Conservation (phyloP, 2,888 invertebrate genomes). For the Autographa pulchrina region DNA sequence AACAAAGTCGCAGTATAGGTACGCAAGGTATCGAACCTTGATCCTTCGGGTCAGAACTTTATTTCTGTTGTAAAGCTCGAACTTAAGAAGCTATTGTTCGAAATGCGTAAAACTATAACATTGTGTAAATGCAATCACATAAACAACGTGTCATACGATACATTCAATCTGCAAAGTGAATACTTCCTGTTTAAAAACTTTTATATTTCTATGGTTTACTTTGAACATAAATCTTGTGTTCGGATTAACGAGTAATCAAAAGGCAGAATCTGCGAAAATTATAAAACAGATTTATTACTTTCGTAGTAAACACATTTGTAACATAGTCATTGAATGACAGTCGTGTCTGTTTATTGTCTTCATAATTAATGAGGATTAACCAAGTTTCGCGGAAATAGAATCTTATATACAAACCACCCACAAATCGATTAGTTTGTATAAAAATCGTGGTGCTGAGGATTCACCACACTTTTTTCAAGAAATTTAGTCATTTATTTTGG, state of each 20-base stretch:
- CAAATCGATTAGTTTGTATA: conserved; percentile 13
- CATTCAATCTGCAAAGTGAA: conserved; percentile 33
- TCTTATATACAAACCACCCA: conserved; percentile 17
- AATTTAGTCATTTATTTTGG: neutral
- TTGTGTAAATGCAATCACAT: conserved; percentile 36
- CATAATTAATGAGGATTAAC: conserved; percentile 30
- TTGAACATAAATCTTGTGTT: neutral
- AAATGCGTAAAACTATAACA: conserved; percentile 45
- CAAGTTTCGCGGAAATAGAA: conserved; percentile 22
- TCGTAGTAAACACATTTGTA: conserved; percentile 18
- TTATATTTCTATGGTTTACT: neutral
- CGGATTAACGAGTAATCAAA: neutral
- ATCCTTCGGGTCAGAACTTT: conserved; percentile 27
- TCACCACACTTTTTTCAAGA: neutral
- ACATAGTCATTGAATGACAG: conserved; percentile 26
- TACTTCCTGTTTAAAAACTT: conserved; percentile 20
- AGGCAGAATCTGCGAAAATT: conserved; percentile 9
- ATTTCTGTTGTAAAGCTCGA: conserved; percentile 40
- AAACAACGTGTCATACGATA: conserved; percentile 38
- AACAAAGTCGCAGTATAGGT: conserved; percentile 12
- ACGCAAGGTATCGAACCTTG: conserved; percentile 28
- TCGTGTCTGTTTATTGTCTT: conserved; percentile 31
- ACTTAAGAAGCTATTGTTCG: conserved; percentile 43
- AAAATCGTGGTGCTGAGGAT: conserved; percentile 7
- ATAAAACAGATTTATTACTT: conserved; percentile 22